Evolutionary conservation across 2,113 vertebrate genomes (phyloP).

Genomic region (Mormoops blainvillei): DNA sequence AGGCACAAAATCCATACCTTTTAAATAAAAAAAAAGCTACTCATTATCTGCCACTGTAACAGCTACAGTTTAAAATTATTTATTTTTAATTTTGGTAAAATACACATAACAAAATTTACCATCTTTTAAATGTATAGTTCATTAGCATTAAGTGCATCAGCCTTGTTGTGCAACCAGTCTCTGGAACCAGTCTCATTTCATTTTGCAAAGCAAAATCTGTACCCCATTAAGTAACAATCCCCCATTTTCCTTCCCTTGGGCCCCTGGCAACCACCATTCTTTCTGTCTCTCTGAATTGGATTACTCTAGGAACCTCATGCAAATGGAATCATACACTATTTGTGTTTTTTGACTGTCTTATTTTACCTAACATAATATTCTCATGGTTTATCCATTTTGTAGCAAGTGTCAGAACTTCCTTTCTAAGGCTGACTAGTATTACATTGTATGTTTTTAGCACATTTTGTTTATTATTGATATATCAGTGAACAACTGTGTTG

Average conservation of each 20-base stretch:
- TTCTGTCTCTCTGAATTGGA: background rate
- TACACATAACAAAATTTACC: background rate
- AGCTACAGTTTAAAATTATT: background rate
- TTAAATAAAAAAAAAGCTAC: conserved; percentile 9
- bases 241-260: background rate
- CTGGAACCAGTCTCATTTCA: background rate
- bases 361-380: background rate
- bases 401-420: background rate
- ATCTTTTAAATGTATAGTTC: background rate
- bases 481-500: background rate
- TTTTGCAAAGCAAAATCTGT: background rate
- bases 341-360: background rate
- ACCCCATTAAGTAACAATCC: background rate
- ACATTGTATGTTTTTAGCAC: background rate
- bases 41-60: background rate
- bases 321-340: background rate
- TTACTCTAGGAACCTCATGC: background rate
- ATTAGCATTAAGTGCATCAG: background rate
- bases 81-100: background rate
- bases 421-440: background rate
- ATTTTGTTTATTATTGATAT: background rate
- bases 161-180: background rate
- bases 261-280: background rate
- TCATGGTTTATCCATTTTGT: background rate
- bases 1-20: background rate